Evolutionary conservation across 2,113 vertebrate species (phyloP).

Genomic region (Tyrannus savana): DNA sequence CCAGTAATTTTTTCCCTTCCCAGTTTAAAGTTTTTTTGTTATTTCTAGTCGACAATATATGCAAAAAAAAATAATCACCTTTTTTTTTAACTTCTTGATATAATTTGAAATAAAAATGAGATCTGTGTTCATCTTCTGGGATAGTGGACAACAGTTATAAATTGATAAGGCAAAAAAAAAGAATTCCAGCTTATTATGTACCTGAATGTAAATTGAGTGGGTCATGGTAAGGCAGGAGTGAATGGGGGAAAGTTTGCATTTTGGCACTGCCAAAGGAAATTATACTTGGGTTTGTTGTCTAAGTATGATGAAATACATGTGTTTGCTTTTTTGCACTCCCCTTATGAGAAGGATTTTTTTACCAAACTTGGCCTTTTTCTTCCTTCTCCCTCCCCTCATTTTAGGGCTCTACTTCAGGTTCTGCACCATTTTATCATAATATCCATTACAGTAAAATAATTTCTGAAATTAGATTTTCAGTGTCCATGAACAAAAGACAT

Average conservation of each 20-base stretch:
- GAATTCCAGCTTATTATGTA: neutral
- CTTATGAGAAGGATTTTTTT: neutral
- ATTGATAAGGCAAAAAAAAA: neutral
- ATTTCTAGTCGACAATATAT: neutral
- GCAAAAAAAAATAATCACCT: neutral
- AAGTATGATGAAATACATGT: neutral
- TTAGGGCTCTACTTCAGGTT: neutral
- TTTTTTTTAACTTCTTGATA: neutral
- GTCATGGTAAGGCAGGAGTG: neutral
- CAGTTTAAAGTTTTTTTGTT: neutral
- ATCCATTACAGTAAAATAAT: neutral
- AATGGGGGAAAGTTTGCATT: neutral
- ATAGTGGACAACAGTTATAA: neutral
- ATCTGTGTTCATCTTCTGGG: neutral
- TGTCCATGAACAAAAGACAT: neutral
- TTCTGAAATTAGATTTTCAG: neutral
- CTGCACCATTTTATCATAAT: neutral
- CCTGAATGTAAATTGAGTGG: neutral
- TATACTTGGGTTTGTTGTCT: neutral
- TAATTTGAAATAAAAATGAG: neutral
- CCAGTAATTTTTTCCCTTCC: neutral
- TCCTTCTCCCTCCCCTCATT: accelerated
- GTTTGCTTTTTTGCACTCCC: neutral
- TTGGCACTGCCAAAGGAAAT: neutral
- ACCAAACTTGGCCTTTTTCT: neutral